Evolutionary conservation across 2,888 invertebrate genomes (phyloP), one percentile per base, ranked within the genome.

Genomic region (Mesorhabditis spiculigera): DNA sequence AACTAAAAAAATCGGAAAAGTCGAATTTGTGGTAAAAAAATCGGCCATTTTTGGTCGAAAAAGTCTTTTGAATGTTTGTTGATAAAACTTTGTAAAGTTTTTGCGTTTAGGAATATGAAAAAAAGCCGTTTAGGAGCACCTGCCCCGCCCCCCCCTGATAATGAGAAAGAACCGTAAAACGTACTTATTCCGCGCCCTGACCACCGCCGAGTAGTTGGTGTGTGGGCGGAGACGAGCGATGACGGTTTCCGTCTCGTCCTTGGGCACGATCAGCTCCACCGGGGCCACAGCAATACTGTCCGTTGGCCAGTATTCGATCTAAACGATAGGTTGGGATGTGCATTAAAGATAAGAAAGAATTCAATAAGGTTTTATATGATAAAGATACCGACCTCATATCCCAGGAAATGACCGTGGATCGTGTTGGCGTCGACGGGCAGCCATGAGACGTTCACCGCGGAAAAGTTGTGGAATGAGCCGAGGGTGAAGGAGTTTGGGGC

Each of bases 391-490:
- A 90, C 89, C 87, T 94, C 94, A 88, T 97, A 97, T 4, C 96
- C 96, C 83, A 91, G 92, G 87, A 96, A 93, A 87, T 93, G 92
- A 5, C 97, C 85, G 63, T 83, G 78, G 0, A 97, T 91, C 0
- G 92, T 91, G 44, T 91, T 91, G 0, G 90, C 88, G 42, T 91
- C 88, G 0, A 96, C 95, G 0, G 93, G 91, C 85, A 91, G 91
- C 97, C 97, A 97, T 80, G 91, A 91, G 69, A 98, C 90, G 63
- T 92, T 87, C 0, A 94, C 95, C 4, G 91, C 91, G 63, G 92
- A 93, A 66, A 93, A 91, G 16, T 92, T 91, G 64, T 91, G 91
- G 43, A 93, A 90, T 79, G 91, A 90, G 0, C 91, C 88, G 66
- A 94, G 88, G 0, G 91, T 91, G 86, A 95, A 93, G 87, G 94